phyloP scores from a whole-genome alignment of 2,888 invertebrate genomes.

The Choreutis nemorana region DNA sequence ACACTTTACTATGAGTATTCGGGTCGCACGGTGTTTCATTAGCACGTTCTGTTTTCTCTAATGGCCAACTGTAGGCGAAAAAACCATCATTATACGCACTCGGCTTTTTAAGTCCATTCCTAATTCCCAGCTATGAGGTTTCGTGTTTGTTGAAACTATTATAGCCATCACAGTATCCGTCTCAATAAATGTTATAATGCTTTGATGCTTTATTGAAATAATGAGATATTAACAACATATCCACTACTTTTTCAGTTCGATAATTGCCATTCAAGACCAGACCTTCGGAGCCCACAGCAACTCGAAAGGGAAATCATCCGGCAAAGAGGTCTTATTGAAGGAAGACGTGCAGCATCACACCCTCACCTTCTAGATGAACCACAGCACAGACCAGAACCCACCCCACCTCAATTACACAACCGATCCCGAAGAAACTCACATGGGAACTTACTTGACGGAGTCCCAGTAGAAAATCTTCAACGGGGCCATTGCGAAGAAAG shows the following conservation, averaged over 20 bases:
- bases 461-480: constrained; percentile 31
- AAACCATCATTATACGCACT: no score
- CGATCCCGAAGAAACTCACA: constrained; percentile 65
- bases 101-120: no score
- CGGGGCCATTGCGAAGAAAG: constrained; percentile 45
- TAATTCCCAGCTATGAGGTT: no score
- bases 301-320: constrained; percentile 67
- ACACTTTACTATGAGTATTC: not conserved
- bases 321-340: constrained; percentile 64
- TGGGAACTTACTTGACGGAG: constrained; percentile 65
- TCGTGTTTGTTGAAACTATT: no score
- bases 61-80: no score
- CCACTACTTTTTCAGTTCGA: constrained; percentile 57
- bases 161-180: no score
- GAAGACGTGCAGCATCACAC: constrained; percentile 70
- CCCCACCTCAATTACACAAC: constrained; percentile 41
- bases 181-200: constrained; percentile 11
- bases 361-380: constrained; percentile 70
- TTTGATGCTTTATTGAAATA: no score
- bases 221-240: no score
- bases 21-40: not conserved
- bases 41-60: not conserved
- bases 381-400: constrained; percentile 38
- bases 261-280: constrained; percentile 49
- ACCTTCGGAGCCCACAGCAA: constrained; percentile 69